These are phyloP conservation scores for Lepidonotus clava DNA, from an alignment of 2,888 invertebrate species.

Conservation along the genomic window DNA sequence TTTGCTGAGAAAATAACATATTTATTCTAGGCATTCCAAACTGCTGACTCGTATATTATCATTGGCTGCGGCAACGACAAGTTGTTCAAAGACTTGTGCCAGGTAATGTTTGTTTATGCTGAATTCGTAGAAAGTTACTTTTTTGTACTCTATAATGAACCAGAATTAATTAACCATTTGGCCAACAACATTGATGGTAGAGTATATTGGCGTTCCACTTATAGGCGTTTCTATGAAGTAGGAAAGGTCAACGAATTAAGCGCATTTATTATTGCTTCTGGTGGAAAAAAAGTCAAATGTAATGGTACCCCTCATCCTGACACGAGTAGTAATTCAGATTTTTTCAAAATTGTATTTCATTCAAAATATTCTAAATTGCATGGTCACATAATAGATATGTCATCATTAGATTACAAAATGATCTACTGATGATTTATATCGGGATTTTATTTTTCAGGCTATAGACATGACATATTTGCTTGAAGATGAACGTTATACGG, in stretches of 20 bases:
- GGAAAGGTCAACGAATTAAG: too few relatives aligned
- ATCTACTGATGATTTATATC: background rate
- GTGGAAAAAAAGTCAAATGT: too few relatives aligned
- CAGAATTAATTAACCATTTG: too few relatives aligned
- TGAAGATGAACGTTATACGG: slow-evolving; percentile 85
- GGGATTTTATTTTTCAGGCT: too few relatives aligned
- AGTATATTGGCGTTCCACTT: too few relatives aligned
- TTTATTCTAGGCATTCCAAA: slow-evolving; percentile 87
- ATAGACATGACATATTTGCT: slow-evolving; percentile 85
- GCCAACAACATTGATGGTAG: too few relatives aligned
- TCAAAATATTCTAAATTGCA: background rate
- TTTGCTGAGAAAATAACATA: too few relatives aligned
- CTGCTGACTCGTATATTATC: slow-evolving; percentile 88
- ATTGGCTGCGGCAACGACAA: slow-evolving; percentile 92
- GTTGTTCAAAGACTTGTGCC: slow-evolving; percentile 75
- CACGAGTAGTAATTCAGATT: too few relatives aligned
- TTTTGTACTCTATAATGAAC: slow-evolving; percentile 41
- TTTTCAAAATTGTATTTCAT: too few relatives aligned
- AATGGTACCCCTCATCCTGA: too few relatives aligned
- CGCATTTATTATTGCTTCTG: too few relatives aligned
- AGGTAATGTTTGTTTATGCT: slow-evolving; percentile 66
- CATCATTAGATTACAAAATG: background rate
- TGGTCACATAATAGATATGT: background rate
- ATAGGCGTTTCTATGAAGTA: too few relatives aligned
- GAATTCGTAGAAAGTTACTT: background rate